Conservation (phyloP, 2,797 vertebrate genomes). For the Pantherophis vulpinus region DNA sequence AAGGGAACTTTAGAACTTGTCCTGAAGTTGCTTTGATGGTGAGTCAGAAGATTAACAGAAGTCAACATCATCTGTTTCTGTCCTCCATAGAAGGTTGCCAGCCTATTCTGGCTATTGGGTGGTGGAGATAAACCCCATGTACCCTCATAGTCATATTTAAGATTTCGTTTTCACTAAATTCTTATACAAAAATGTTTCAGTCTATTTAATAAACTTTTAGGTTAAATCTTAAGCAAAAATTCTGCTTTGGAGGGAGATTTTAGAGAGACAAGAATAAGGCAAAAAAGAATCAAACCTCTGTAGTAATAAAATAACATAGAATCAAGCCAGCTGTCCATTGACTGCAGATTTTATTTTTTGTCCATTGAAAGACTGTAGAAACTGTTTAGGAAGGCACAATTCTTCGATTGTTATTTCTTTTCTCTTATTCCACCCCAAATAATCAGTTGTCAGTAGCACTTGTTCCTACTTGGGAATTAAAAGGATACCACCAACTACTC, state of each 20-base stretch:
- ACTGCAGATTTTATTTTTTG: neutral
- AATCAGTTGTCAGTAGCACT: neutral
- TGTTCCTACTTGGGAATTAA: neutral
- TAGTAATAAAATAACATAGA: neutral
- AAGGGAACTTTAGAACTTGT: neutral
- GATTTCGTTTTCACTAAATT: neutral
- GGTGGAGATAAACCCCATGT: neutral
- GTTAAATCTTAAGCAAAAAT: neutral
- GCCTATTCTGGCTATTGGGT: neutral
- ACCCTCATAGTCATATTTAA: neutral
- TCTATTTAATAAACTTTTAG: neutral
- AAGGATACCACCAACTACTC: neutral
- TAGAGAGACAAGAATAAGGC: neutral
- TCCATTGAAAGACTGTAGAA: neutral
- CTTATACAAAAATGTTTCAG: neutral
- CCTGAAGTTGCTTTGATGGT: neutral
- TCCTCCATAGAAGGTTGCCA: neutral
- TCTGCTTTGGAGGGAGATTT: neutral
- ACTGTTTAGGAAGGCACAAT: neutral
- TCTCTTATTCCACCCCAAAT: neutral
- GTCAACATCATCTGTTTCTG: neutral
- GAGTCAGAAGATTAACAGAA: neutral
- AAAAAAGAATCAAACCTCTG: neutral
- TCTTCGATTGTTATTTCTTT: neutral
- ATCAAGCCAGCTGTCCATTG: neutral